phyloP scores from a whole-genome alignment of 2,797 vertebrate genomes.

The Discoglossus pictus region DNA sequence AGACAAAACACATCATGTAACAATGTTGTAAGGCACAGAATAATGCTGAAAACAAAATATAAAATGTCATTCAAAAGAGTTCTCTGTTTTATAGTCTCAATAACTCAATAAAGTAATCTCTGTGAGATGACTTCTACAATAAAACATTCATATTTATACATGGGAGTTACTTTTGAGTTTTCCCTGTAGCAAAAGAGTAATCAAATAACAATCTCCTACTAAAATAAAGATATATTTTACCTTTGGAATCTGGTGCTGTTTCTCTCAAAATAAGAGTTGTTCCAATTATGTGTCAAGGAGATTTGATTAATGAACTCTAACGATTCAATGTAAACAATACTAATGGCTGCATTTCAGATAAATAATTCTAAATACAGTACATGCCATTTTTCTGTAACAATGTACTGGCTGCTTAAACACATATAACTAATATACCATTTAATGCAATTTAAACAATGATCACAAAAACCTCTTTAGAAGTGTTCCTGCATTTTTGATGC shows the following conservation, averaged over 20 bases:
- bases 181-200: constrained; percentile 38
- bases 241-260: constrained; percentile 32
- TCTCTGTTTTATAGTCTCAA: not conserved
- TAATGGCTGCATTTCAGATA: constrained; percentile 43
- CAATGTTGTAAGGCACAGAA: no score
- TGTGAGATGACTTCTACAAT: constrained; percentile 12
- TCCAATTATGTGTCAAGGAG: constrained; percentile 41
- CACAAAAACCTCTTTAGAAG: no score
- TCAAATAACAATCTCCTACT: constrained; percentile 35
- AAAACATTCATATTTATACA: constrained; percentile 32
- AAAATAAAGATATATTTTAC: constrained; percentile 37
- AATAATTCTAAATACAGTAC: constrained; percentile 36
- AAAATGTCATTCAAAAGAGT: constrained; percentile 9
- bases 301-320: constrained; percentile 41
- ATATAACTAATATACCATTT: no score
- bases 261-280: constrained; percentile 19
- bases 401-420: constrained; percentile 24
- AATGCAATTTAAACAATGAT: constrained; percentile 27
- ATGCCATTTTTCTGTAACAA: constrained; percentile 30
- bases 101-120: constrained; percentile 27
- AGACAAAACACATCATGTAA: no score
- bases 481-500: no score
- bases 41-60: no score
- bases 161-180: constrained; percentile 1
- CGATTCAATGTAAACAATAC: constrained; percentile 45